Evolutionary conservation across 2,113 vertebrate species (phyloP), one percentile per base, ranked within the genome.

Genomic region (Lagenorhynchus albirostris): DNA sequence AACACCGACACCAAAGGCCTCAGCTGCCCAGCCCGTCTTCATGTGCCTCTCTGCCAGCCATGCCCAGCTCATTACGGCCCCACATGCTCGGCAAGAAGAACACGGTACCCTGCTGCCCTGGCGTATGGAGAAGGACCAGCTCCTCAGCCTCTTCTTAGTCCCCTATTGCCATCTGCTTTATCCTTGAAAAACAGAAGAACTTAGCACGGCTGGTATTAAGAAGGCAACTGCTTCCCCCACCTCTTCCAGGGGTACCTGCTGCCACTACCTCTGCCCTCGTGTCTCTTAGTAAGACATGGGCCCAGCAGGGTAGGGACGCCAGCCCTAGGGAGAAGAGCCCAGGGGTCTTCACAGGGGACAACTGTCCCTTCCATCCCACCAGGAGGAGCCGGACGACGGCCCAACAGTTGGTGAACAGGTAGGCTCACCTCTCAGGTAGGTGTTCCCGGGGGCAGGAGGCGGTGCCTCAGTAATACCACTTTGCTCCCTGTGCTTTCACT

Each of bases 361-460:
- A 13, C 26, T 53, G 44, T 5, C 9, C 21, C n/a, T 60, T 31
- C 18, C 36, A 15, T 4, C 47, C 10, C 7, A 23, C 8, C 31
- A 2, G n/a, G 67, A 21, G 17, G 65, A 25, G 20, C 3, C 1
- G n/a, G 44, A 50, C 3, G 26, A 33, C 0, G 0, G 11, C 29
- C 70, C 23, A 33, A 5, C 1, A 0, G 8, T 26, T 5, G 8
- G 41, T 63, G 55, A 36, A 6, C 25, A 71, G 63, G 84, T 50
- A 41, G 12, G 18, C 50, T 81, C 38, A 4, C 47, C 4, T 15
- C 36, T 44, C 76, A 53, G 50, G n/a, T 23, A 17, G 23, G 8
- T 18, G 47, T 18, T 94, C 65, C 15, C 0, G 4, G 9, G 26
- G 41, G 41, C 76, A 53, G 29, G 47, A 70, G 53, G 41, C 15